Evolutionary conservation across 2,113 vertebrate species (phyloP), one percentile per base, ranked within the genome.

Genomic region (Centrocercus urophasianus): DNA sequence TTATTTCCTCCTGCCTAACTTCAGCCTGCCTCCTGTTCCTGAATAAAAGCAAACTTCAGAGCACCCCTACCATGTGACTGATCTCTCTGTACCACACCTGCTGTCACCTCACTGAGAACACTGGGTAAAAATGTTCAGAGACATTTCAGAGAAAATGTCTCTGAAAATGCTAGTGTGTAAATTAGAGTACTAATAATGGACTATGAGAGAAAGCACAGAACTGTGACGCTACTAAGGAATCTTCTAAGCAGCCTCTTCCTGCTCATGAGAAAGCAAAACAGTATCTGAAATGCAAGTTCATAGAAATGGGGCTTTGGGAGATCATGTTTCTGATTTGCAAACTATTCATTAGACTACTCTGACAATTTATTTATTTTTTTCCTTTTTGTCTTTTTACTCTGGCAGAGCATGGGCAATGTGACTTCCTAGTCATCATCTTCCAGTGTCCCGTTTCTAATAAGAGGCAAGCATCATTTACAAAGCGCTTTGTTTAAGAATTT

Each of bases 1-100:
- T 4, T 80, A 52, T 88, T 95, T 94, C 57, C 79, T 91, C 15
- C 38, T 79, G 77, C 48, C 38, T 72, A 67, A 93, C 25, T 67
- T 83, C 78, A 86, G 54, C 47, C 56, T 80, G 16, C 32, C 38
- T 81, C 91, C 83, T 91, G 32, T 65, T 93, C 72, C 69, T 94
- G 83, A 89, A 71, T 45, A 43, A 88, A 93, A 89, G 38, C 87
- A 91, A 64, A 61, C 25, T 80, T 77, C 50, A 86, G 60, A 78
- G 16, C 57, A 61, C 43, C 50, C 1, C 0, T 5, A 19, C 10
- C 32, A 42, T 27, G 38, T 21, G 42, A 71, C 22, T 19, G 59
- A 5, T 24, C 38, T 85, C 50, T 59, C 50, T 48, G 38, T 43
- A n/a, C 40, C 85, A 81, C 82, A 91, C 75, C 82, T 93, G 72